A percentile compares a stretch with the other conserved stretches of the same genome.
phyloP scores from a whole-genome alignment of 2,888 invertebrate genomes.

The Bedellia somnulentella region DNA sequence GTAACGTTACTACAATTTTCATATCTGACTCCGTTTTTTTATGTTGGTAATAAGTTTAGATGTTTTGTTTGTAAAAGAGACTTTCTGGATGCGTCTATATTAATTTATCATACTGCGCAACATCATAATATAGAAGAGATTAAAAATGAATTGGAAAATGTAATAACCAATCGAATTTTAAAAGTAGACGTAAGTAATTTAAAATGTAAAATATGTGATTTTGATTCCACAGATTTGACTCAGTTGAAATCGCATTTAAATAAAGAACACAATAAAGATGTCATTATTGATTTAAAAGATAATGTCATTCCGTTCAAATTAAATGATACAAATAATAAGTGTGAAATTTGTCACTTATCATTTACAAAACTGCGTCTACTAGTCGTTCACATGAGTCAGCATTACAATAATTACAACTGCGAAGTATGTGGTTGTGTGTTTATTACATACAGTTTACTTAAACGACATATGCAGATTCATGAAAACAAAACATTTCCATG shows the following conservation, averaged over 20 bases:
- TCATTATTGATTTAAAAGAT: constrained; percentile 23
- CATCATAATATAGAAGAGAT: constrained; percentile 23
- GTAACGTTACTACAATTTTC: constrained; percentile 29
- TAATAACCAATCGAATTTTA: constrained; percentile 22
- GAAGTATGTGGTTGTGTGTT: constrained; percentile 37
- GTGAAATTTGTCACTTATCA: constrained; percentile 29
- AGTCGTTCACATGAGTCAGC: constrained; percentile 40
- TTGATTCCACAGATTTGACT: constrained; percentile 16
- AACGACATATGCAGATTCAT: constrained; percentile 28
- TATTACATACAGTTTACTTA: constrained; percentile 23
- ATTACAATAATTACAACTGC: constrained; percentile 39
- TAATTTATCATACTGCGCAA: constrained; percentile 24
- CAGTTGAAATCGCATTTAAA: constrained; percentile 27
- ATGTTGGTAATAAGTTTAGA: constrained; percentile 30
- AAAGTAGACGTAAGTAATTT: constrained; percentile 33
- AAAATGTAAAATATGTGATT: constrained; percentile 29
- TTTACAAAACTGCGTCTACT: constrained; percentile 28
- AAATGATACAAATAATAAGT: constrained; percentile 22
- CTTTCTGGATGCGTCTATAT: constrained; percentile 19
- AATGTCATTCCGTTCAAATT: constrained; percentile 39
- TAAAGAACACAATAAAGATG: constrained; percentile 18
- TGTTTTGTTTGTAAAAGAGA: constrained; percentile 26
- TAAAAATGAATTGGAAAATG: constrained; percentile 20
- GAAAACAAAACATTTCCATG: constrained; percentile 32
- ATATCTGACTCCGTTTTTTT: constrained; percentile 32